Base-by-base conservation (phyloP, 2,888 invertebrate genomes). In the Acanthoscelides obtectus region DNA sequence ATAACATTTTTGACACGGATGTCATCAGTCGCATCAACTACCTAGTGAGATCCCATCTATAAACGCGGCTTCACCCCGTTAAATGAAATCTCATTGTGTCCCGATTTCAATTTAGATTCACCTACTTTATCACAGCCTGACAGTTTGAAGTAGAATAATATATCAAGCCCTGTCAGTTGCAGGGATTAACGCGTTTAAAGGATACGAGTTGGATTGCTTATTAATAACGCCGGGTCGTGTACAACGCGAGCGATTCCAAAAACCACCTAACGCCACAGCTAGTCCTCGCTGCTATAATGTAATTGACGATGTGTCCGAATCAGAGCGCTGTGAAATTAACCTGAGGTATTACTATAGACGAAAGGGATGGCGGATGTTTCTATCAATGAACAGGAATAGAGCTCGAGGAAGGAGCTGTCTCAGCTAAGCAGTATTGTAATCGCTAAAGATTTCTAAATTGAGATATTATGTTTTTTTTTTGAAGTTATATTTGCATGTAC, bases 131-230 rank as follows among this genome's bases (percentile, higher is more conserved):
- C 75, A 75, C 72, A 64, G 67, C 69, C 70, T 71, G 75, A 74
- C 75, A 75, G 70, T 68, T 69, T 75, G 63, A 73, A 74, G 74
- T 75, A 70, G 73, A 75, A 74, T 74, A 75, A 75, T 72, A 73
- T 71, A 74, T 75, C 74, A 74, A 70, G 64, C 27, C 70, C 70
- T 74, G 72, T 71, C 75, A 74, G 72, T 72, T 70, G 22, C 73
- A 73, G 70, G 66, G 73, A 71, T 73, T 71, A 73, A 73, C 73
- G 66, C 70, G 45, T 71, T 71, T 68, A 66, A 45, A 66, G 71
- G 69, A 45, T 4, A 66, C 63, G 20, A 25, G 63, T 45, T 20
- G 69, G 71, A 71, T 71, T 69, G 69, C 66, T 71, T 71, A 71
- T 71, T 71, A 71, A 69, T 71, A 71, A 69, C 25, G 27, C 4